Conservation (phyloP, 2,888 invertebrate genomes). For the Liopterus haemorrhoidalis region DNA sequence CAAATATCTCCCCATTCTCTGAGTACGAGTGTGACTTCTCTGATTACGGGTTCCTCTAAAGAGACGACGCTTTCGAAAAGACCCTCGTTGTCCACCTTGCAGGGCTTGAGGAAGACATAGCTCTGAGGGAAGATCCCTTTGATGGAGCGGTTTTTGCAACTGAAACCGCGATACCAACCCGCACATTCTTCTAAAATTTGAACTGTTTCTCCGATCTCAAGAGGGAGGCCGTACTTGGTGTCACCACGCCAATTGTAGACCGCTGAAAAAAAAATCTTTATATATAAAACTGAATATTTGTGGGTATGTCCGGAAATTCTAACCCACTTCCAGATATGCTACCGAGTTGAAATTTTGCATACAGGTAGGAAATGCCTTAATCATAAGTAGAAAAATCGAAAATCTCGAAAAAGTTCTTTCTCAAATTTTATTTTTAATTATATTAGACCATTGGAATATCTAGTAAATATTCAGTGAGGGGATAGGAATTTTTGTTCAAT, state of each 20-base stretch:
- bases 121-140: conserved; percentile 75
- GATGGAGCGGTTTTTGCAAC: conserved; percentile 63
- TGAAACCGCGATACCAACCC: conserved; percentile 86
- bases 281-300: too few relatives aligned
- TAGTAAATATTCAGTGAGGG: too few relatives aligned
- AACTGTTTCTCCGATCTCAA: conserved; percentile 89
- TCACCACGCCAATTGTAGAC: conserved; percentile 88
- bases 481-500: too few relatives aligned
- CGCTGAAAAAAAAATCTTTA: conserved; percentile 62
- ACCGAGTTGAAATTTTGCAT: too few relatives aligned
- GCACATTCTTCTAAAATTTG: conserved; percentile 87
- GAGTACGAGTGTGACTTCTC: conserved; percentile 84
- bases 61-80: conserved; percentile 63
- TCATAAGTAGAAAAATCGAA: too few relatives aligned
- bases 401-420: too few relatives aligned
- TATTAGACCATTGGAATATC: too few relatives aligned
- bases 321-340: too few relatives aligned
- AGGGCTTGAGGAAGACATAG: conserved; percentile 71
- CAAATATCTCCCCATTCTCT: conserved; percentile 92
- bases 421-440: too few relatives aligned
- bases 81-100: conserved; percentile 77
- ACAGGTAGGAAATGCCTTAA: too few relatives aligned
- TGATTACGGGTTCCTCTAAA: conserved; percentile 82
- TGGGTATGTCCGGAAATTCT: too few relatives aligned
- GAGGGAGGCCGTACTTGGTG: conserved; percentile 68